These are phyloP conservation scores for Sarcophaga caerulescens DNA, from an alignment of 2,888 invertebrate genomes.

Conservation along the genomic window DNA sequence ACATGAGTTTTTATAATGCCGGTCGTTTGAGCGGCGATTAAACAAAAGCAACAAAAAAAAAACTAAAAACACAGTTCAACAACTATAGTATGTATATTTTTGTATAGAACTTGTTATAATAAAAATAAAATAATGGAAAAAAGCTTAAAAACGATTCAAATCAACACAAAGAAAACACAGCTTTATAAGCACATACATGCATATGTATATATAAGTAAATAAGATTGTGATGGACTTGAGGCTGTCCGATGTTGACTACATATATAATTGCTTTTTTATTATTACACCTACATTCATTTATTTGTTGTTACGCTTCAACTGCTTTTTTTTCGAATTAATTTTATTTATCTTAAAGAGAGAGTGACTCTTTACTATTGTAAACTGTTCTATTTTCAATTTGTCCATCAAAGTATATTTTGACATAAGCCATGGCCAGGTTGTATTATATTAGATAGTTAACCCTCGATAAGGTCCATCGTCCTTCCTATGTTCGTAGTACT, in stretches of 20 bases:
- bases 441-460: too few species aligned
- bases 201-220: neutral
- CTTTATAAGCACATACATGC: too few species aligned
- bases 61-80: neutral
- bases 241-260: neutral
- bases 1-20: constrained; percentile 74
- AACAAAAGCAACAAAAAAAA: constrained; percentile 2
- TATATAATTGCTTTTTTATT: constrained; percentile 4
- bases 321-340: constrained; percentile 2
- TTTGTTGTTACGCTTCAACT: constrained; percentile 39
- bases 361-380: neutral
- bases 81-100: neutral
- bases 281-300: constrained; percentile 43
- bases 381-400: constrained; percentile 27
- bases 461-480: too few species aligned
- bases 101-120: constrained; percentile 30
- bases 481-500: too few species aligned
- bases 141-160: constrained; percentile 39
- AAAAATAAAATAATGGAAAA: constrained; percentile 16
- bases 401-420: too few species aligned
- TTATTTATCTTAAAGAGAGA: neutral
- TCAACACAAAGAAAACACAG: constrained; percentile 32
- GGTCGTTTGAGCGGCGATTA: constrained; percentile 24
- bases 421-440: too few species aligned
- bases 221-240: constrained; percentile 32